A percentile compares a stretch with the other conserved stretches of the same genome.
phyloP scores from a whole-genome alignment of 2,888 invertebrate genomes.

The Drosophila diplacantha region DNA sequence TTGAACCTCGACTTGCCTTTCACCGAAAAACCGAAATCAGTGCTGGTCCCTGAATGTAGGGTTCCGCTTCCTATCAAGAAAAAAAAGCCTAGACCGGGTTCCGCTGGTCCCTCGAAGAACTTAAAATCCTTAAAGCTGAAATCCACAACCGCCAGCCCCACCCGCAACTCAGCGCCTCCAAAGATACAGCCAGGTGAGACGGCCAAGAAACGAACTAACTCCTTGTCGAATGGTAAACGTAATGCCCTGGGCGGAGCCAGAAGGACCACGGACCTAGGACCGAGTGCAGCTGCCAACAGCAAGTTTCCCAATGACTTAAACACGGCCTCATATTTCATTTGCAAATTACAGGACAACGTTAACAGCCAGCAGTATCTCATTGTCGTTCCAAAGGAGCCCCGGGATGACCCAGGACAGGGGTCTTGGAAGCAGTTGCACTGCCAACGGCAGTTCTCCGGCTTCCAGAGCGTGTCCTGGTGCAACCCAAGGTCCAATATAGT shows the following conservation, averaged over 20 bases:
- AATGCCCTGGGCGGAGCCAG: not conserved
- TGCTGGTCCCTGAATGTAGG: not conserved
- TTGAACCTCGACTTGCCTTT: not conserved
- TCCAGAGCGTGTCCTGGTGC: slow-evolving; percentile 32
- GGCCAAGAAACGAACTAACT: not conserved
- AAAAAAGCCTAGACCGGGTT: not conserved
- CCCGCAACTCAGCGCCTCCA: not conserved
- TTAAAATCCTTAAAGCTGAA: not conserved
- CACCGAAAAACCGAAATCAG: not conserved
- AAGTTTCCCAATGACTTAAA: slow-evolving; percentile 28
- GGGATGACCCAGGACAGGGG: slow-evolving; percentile 27
- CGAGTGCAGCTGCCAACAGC: slow-evolving; percentile 17
- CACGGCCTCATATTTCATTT: slow-evolving; percentile 25
- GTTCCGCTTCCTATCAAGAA: not conserved
- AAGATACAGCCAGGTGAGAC: not conserved
- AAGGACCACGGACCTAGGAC: slow-evolving; percentile 2
- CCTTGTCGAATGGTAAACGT: not conserved
- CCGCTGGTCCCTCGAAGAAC: not conserved
- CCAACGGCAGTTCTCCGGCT: slow-evolving; percentile 32
- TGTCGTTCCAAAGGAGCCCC: slow-evolving; percentile 17
- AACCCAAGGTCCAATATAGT: not conserved
- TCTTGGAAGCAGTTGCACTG: slow-evolving; percentile 21
- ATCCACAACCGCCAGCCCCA: slow-evolving; percentile 5
- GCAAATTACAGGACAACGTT: slow-evolving; percentile 33
- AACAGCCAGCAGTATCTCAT: slow-evolving; percentile 19